Conservation (phyloP, 2,797 vertebrate species). For the Masticophis lateralis region DNA sequence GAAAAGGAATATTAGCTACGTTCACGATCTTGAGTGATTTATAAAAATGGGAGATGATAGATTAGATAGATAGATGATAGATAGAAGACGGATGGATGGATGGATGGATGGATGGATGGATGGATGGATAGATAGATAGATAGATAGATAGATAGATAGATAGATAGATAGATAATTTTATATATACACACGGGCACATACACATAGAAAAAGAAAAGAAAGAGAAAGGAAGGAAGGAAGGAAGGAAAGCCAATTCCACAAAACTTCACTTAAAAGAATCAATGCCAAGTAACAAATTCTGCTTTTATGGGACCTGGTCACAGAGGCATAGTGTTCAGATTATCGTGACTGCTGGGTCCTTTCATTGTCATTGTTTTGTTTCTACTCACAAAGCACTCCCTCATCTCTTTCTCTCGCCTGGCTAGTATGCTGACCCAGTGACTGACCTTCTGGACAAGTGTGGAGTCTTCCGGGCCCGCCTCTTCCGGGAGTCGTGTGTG, state of each 20-base stretch:
- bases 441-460: slow-evolving; percentile 86
- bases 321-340: not conserved
- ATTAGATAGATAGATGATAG: too few relatives aligned
- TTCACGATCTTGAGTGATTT: not conserved
- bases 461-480: slow-evolving; percentile 81
- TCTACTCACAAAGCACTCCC: not conserved
- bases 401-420: not conserved
- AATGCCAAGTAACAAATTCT: not conserved
- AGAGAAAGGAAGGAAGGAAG: too few relatives aligned
- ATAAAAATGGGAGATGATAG: not conserved
- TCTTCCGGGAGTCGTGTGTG: slow-evolving; percentile 91
- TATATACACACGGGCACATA: too few relatives aligned
- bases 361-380: not conserved
- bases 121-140: too few relatives aligned
- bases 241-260: not conserved
- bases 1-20: not conserved
- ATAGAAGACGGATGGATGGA: too few relatives aligned
- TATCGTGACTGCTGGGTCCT: not conserved
- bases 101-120: too few relatives aligned
- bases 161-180: too few relatives aligned
- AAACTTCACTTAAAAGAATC: not conserved
- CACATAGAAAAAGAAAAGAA: not conserved
- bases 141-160: too few relatives aligned
- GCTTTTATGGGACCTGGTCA: not conserved
- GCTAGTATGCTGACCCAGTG: slow-evolving; percentile 89